Conservation (phyloP, 2,888 invertebrate genomes). For the Melanostoma mellinum region DNA sequence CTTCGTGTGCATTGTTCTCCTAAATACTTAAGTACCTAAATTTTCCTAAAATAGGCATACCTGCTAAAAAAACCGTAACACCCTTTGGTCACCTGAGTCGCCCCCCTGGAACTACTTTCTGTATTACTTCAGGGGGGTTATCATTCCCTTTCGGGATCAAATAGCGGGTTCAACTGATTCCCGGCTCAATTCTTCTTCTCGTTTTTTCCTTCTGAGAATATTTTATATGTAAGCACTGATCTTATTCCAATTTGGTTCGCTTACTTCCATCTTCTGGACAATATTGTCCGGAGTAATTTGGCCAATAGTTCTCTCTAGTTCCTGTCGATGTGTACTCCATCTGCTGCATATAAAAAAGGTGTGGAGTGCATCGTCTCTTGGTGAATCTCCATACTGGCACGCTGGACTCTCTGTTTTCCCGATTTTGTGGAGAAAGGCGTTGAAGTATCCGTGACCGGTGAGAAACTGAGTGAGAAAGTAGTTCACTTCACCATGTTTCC, state of each 20-base stretch:
- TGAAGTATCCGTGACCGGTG: no score
- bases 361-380: not conserved
- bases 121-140: constrained; percentile 1
- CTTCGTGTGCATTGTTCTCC: no score
- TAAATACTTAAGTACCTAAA: no score
- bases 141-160: not conserved
- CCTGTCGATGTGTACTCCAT: not conserved
- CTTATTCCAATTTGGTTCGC: not conserved
- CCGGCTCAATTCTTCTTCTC: not conserved
- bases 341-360: constrained; percentile 2
- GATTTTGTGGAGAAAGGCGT: no score
- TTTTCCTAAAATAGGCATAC: no score
- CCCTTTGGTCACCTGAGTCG: no score
- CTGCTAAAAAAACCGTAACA: no score
- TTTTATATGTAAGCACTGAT: not conserved
- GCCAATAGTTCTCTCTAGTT: not conserved
- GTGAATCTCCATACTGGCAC: constrained; percentile 8
- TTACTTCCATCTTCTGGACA: not conserved
- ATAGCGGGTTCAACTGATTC: no score
- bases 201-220: not conserved
- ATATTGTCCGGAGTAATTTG: not conserved
- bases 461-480: no score
- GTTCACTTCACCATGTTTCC: no score
- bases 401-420: not conserved
- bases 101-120: no score